Conservation (phyloP, 2,797 vertebrate genomes). For the Neosilurus hyrtlii region DNA sequence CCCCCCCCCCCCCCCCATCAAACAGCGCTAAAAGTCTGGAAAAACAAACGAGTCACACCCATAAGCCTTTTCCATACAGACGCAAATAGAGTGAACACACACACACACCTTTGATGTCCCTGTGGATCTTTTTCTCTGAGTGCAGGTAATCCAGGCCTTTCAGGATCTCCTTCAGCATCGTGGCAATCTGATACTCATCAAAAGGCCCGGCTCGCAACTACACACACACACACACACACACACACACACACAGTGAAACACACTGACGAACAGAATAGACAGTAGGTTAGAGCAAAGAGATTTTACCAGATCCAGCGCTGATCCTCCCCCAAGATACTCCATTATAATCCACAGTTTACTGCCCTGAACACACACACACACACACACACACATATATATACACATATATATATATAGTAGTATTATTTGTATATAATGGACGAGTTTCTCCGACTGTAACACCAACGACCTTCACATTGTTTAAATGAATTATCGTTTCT, state of each 20-base stretch:
- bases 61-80: slow-evolving; percentile 27
- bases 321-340: slow-evolving; percentile 97
- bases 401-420: no score
- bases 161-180: slow-evolving; percentile 94
- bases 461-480: no score
- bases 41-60: slow-evolving; percentile 53
- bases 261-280: not conserved
- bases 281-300: not conserved
- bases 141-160: slow-evolving; percentile 97
- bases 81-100: not conserved
- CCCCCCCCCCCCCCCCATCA: slow-evolving; percentile 6
- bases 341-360: slow-evolving; percentile 99
- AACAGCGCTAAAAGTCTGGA: slow-evolving; percentile 41
- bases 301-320: slow-evolving; percentile 92
- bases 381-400: no score
- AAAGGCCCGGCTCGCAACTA: slow-evolving; percentile 93
- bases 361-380: slow-evolving; percentile 71
- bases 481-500: not conserved
- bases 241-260: not conserved
- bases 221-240: not conserved
- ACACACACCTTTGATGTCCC: slow-evolving; percentile 93
- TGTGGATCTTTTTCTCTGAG: slow-evolving; percentile 96
- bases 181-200: slow-evolving; percentile 97
- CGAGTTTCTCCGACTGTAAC: no score
- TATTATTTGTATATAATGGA: no score